phyloP scores from a whole-genome alignment of 1,140 invertebrate genomes.

The Pectinophora gossypiella region DNA sequence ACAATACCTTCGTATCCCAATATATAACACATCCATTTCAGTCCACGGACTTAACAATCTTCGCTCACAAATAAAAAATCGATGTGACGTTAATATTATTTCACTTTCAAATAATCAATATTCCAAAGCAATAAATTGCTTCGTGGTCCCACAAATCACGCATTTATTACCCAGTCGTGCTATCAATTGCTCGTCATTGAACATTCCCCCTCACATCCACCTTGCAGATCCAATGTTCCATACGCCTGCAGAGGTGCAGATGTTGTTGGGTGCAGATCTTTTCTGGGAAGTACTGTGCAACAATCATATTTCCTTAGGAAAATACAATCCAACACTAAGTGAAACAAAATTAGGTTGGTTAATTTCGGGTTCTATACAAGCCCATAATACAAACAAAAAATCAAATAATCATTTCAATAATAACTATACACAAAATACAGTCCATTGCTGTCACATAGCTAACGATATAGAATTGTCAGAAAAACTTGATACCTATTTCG shows the following conservation, averaged over 20 bases:
- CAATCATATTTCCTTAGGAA: background rate
- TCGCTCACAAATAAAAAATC: background rate
- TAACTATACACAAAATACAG: background rate
- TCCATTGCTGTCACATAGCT: too few relatives aligned
- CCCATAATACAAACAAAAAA: background rate
- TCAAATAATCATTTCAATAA: background rate
- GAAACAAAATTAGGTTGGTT: background rate
- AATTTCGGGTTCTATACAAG: background rate
- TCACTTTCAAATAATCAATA: background rate
- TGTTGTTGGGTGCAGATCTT: conserved; percentile 2
- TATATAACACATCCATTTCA: background rate
- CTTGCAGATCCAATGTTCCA: conserved; percentile 8
- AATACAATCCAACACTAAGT: background rate
- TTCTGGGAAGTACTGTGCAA: background rate
- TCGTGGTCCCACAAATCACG: conserved; percentile 10
- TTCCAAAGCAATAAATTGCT: conserved; percentile 6
- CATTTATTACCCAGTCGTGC: conserved; percentile 1
- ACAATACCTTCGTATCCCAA: background rate
- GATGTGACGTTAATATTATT: background rate
- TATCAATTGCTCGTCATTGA: conserved; percentile 3
- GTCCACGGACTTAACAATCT: background rate
- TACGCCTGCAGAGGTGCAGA: conserved; percentile 6
- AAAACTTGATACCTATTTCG: background rate
- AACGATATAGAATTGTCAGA: too few relatives aligned
- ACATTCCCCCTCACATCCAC: conserved; percentile 10